A percentile compares a stretch with the other conserved stretches of the same genome.
phyloP scores from a whole-genome alignment of 2,113 vertebrate genomes.

The Montifringilla adamsi region DNA sequence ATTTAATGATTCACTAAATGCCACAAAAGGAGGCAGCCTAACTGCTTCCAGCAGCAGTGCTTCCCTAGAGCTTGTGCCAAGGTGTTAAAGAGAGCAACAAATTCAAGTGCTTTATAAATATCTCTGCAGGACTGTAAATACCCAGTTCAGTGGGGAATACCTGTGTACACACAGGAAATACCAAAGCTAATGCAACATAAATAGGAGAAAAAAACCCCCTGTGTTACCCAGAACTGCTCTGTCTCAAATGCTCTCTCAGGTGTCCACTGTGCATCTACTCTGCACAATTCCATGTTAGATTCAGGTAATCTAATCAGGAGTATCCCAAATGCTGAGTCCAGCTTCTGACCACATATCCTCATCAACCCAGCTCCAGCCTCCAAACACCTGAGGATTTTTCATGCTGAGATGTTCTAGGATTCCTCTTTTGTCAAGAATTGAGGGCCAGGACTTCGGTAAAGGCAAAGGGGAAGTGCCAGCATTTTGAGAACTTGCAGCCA shows the following conservation, averaged over 20 bases:
- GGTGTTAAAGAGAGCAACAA: background rate
- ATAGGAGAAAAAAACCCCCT: background rate
- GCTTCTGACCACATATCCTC: background rate
- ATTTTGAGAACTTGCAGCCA: background rate
- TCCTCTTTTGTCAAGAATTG: background rate
- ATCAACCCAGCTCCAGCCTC: background rate
- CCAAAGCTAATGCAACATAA: background rate
- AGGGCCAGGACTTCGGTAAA: accelerated
- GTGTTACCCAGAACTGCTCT: background rate
- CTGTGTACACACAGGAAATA: background rate
- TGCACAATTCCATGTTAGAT: background rate
- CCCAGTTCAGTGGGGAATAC: background rate
- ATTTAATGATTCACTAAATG: background rate
- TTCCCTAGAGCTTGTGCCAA: background rate
- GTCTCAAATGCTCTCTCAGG: background rate
- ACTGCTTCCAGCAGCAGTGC: background rate
- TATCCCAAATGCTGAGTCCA: background rate
- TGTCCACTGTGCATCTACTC: background rate
- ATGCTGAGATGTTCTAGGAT: background rate
- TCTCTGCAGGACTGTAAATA: background rate
- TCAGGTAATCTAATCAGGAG: background rate
- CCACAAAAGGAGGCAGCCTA: background rate
- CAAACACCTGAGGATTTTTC: background rate
- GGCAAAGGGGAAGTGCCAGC: background rate
- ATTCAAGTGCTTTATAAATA: constrained; percentile 6